Evolutionary conservation across 2,797 vertebrate genomes (phyloP).

Genomic region (Lithobates sylvaticus): DNA sequence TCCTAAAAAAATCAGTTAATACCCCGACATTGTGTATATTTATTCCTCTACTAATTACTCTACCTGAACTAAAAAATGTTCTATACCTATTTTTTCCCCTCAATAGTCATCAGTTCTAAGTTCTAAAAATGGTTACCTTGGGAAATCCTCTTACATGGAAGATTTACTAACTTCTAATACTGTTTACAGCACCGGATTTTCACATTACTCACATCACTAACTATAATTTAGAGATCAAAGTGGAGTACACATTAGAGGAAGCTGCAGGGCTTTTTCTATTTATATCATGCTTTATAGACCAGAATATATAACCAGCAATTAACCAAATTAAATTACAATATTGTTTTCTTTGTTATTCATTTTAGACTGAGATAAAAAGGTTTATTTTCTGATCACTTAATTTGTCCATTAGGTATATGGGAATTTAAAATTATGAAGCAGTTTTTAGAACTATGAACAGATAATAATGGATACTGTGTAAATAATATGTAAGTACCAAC

Average conservation of each 20-base stretch:
- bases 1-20: background rate
- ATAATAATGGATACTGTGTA: too few species aligned
- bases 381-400: too few species aligned
- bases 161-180: conserved; percentile 34
- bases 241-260: background rate
- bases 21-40: background rate
- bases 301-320: background rate
- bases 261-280: conserved; percentile 8
- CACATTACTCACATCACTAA: conserved; percentile 41
- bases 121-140: conserved; percentile 24
- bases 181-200: conserved; percentile 22
- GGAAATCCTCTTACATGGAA: conserved; percentile 31
- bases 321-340: background rate
- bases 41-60: background rate
- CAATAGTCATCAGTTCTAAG: conserved; percentile 8
- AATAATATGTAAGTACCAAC: too few species aligned
- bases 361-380: background rate
- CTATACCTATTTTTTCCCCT: background rate
- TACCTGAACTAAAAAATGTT: background rate
- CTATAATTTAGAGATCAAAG: conserved; percentile 20
- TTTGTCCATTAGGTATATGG: too few species aligned
- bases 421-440: too few species aligned
- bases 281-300: background rate
- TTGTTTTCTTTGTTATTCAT: background rate
- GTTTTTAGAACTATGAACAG: too few species aligned